phyloP scores from a whole-genome alignment of 2,113 vertebrate genomes.

The Myotis yumanensis region DNA sequence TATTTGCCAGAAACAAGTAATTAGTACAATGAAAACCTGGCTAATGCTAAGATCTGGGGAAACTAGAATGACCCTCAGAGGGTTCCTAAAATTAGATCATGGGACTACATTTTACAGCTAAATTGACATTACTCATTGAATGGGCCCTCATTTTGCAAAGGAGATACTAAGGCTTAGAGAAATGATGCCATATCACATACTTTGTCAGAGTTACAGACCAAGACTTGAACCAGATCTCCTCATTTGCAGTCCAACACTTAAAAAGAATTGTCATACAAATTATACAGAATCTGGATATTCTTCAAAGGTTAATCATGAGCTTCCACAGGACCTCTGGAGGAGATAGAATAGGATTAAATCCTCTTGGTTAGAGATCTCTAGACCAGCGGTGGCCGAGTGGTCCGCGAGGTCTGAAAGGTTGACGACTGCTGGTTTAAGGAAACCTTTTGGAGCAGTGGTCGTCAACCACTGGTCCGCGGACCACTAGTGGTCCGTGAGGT shows the following conservation, averaged over 20 bases:
- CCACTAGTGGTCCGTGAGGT: too few relatives aligned
- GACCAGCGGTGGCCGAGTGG: too few relatives aligned
- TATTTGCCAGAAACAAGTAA: not conserved
- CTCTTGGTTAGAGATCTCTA: not conserved
- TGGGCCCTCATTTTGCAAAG: not conserved
- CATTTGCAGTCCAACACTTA: not conserved
- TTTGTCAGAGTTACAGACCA: not conserved
- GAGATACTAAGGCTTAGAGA: not conserved
- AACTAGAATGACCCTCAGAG: not conserved
- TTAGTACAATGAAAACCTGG: not conserved
- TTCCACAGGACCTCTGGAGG: not conserved
- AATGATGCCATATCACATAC: not conserved
- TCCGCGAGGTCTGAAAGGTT: too few relatives aligned
- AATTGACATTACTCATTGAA: not conserved
- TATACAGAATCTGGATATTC: not conserved
- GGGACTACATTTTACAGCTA: not conserved
- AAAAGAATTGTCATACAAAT: not conserved
- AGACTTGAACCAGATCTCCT: not conserved
- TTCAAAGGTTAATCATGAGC: not conserved
- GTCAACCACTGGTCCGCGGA: too few relatives aligned
- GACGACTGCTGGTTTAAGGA: too few relatives aligned
- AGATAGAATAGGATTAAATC: not conserved
- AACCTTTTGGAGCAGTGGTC: too few relatives aligned
- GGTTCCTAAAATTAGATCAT: conserved; percentile 21
- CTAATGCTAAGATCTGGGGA: not conserved